phyloP scores from a whole-genome alignment of 2,888 invertebrate genomes.

The Catocala fraxini region DNA sequence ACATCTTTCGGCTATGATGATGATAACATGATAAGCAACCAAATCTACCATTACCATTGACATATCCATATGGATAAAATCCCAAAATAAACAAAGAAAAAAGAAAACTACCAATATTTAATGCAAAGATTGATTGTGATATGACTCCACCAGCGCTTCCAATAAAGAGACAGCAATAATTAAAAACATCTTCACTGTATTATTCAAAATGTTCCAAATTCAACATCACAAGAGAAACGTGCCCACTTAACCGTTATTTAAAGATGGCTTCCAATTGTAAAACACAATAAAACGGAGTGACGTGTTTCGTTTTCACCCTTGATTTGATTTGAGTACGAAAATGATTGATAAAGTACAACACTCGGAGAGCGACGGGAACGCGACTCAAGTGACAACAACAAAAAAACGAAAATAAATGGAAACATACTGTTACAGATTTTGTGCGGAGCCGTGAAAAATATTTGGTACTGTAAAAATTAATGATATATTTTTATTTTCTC shows the following conservation, averaged over 20 bases:
- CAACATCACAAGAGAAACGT: conserved; percentile 10
- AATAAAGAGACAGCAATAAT: neutral
- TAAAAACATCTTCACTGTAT: neutral
- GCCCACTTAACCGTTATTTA: conserved; percentile 22
- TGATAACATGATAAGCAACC: no score
- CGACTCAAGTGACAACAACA: conserved; percentile 47
- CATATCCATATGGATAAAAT: no score
- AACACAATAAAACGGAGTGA: conserved; percentile 47
- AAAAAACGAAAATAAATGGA: conserved; percentile 43
- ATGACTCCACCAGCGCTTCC: no score
- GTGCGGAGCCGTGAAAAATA: conserved; percentile 3
- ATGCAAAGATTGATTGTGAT: no score
- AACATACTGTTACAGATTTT: conserved; percentile 39
- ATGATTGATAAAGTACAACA: conserved; percentile 71
- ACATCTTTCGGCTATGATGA: no score
- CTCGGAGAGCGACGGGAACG: conserved; percentile 39
- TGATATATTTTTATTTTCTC: no score
- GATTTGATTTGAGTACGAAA: conserved; percentile 69
- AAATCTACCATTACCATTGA: no score
- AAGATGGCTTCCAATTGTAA: conserved; percentile 37
- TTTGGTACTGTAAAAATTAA: no score
- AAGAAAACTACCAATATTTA: no score
- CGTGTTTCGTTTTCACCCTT: conserved; percentile 70
- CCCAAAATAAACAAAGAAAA: no score
- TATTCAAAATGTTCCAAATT: neutral